A percentile compares a stretch with the other conserved stretches of the same genome.
phyloP scores from a whole-genome alignment of 2,888 invertebrate genomes.

The Leucophenga montana region DNA sequence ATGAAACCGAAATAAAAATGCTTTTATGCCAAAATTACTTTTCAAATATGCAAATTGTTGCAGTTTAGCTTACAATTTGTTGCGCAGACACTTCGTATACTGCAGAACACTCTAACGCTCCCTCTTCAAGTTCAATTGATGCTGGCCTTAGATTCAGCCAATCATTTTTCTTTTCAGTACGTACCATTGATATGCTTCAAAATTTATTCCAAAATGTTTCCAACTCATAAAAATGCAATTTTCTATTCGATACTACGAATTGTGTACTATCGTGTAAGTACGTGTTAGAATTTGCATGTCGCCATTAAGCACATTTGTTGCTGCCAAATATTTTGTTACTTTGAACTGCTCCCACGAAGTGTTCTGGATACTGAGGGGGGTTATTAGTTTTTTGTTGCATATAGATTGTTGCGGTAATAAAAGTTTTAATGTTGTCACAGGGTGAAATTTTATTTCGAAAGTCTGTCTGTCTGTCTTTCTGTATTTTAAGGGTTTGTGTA shows the following conservation, averaged over 20 bases:
- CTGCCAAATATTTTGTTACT: neutral
- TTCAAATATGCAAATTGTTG: constrained; percentile 35
- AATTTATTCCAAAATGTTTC: neutral
- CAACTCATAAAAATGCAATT: constrained; percentile 63
- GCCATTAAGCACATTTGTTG: constrained; percentile 15
- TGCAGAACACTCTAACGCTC: neutral
- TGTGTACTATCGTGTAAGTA: too few relatives aligned
- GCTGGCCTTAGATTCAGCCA: neutral
- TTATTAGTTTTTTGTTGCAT: neutral
- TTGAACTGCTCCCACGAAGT: too few relatives aligned
- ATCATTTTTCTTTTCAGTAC: neutral
- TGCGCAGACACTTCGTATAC: too few relatives aligned
- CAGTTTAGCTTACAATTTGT: neutral
- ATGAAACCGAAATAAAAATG: neutral
- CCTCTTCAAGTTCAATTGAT: neutral
- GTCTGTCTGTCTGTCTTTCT: too few relatives aligned
- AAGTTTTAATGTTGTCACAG: constrained; percentile 10
- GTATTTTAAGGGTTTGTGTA: too few relatives aligned
- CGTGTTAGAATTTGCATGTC: constrained; percentile 19
- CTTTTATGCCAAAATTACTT: constrained; percentile 46
- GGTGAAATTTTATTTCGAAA: neutral
- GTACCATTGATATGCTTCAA: constrained; percentile 7
- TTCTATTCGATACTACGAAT: constrained; percentile 32
- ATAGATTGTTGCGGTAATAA: neutral
- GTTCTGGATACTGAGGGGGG: neutral